Conservation (phyloP, 2,888 invertebrate species). For the Callinectes sapidus region DNA sequence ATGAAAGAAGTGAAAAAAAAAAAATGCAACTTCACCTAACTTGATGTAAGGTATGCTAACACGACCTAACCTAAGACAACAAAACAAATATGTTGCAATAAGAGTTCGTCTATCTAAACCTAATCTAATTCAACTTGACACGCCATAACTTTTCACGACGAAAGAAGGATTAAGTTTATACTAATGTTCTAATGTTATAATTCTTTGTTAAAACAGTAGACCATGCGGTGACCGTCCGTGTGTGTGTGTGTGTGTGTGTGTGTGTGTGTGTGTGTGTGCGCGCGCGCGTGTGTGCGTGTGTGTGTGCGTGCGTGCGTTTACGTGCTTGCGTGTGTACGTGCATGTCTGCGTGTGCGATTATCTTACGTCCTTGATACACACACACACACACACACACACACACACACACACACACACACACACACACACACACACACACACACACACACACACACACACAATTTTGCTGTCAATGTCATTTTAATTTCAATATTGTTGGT, state of each 20-base stretch:
- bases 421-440: neutral
- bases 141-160: no score
- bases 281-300: neutral
- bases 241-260: neutral
- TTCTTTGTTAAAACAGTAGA: neutral
- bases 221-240: neutral
- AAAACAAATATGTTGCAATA: no score
- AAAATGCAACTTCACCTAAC: neutral
- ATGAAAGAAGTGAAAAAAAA: neutral
- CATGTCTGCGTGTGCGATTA: neutral
- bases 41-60: no score
- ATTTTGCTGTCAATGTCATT: neutral
- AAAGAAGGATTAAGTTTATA: no score
- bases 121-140: no score
- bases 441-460: neutral
- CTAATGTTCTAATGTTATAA: no score
- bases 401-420: neutral
- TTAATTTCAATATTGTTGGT: neutral
- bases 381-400: neutral
- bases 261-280: neutral
- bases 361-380: neutral
- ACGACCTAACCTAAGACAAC: no score
- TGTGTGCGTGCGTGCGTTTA: neutral
- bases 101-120: no score
- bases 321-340: conserved; percentile 1